These are phyloP conservation scores for Enteromius argenteus DNA, from an alignment of 2,797 vertebrate species.

Conservation along the genomic window DNA sequence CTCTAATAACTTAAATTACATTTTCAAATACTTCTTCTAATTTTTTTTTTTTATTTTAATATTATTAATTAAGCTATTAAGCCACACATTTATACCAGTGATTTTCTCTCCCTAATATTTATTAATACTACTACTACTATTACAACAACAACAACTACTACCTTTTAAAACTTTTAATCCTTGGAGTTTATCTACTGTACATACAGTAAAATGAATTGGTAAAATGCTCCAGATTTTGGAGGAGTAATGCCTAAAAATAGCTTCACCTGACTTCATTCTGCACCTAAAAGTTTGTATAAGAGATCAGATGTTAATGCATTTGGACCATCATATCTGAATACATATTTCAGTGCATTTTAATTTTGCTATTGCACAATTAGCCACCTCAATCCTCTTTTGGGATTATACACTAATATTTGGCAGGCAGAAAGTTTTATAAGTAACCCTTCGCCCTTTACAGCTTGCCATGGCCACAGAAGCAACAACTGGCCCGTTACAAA, in stretches of 20 bases:
- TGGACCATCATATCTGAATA: not conserved
- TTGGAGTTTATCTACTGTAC: not conserved
- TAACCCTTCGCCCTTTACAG: constrained; percentile 16
- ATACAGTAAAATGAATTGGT: not conserved
- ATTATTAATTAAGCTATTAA: not conserved
- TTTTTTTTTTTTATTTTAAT: too few relatives aligned
- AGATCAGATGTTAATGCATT: not conserved
- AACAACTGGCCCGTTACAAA: constrained; percentile 55
- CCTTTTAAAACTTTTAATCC: not conserved
- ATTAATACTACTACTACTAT: not conserved
- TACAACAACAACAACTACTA: too few relatives aligned
- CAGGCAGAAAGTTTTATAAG: constrained; percentile 19
- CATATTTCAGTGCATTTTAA: constrained; percentile 24
- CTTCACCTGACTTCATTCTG: not conserved
- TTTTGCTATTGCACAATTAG: constrained; percentile 21
- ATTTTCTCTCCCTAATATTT: not conserved
- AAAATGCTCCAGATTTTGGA: not conserved
- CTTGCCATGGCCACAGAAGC: constrained; percentile 11
- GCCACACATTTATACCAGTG: not conserved
- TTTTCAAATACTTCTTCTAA: too few relatives aligned
- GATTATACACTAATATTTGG: constrained; percentile 20
- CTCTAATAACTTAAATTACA: not conserved
- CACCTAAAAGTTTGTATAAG: not conserved
- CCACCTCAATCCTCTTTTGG: constrained; percentile 30
- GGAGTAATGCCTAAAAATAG: not conserved